These are phyloP conservation scores for Perognathus longimembris DNA, from an alignment of 2,113 vertebrate species.

Conservation along the genomic window DNA sequence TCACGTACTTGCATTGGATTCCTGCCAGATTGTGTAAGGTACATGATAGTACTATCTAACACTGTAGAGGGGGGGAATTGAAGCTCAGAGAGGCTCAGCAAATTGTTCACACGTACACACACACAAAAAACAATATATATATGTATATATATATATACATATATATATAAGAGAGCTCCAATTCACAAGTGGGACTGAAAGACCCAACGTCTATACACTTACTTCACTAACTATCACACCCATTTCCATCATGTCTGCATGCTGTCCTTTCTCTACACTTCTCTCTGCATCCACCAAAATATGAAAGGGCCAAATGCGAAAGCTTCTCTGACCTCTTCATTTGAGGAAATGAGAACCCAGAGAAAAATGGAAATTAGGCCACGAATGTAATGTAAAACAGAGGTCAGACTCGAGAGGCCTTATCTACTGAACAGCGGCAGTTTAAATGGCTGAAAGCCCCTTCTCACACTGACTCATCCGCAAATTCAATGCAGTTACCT, in stretches of 20 bases:
- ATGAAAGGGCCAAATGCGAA: constrained; percentile 5
- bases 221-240: neutral
- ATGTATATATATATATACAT: no score
- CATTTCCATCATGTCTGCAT: neutral
- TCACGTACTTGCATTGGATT: neutral
- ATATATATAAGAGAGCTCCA: neutral
- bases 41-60: neutral
- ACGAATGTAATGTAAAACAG: constrained; percentile 74
- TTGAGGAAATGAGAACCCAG: constrained; percentile 58
- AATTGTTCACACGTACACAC: neutral
- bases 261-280: neutral
- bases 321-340: constrained; percentile 21
- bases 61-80: neutral
- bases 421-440: constrained; percentile 70
- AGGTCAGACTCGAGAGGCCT: constrained; percentile 70
- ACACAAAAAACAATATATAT: neutral
- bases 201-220: neutral
- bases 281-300: neutral
- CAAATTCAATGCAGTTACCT: constrained; percentile 83
- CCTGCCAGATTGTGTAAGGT: neutral
- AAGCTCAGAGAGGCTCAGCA: neutral
- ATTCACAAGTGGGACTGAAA: neutral
- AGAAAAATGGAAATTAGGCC: constrained; percentile 66
- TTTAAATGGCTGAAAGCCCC: constrained; percentile 71
- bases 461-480: constrained; percentile 75